Percentiles rank a stretch among this genome's conserved stretches.
phyloP scores from a whole-genome alignment of 2,113 vertebrate species.

The Piprites chloris region DNA sequence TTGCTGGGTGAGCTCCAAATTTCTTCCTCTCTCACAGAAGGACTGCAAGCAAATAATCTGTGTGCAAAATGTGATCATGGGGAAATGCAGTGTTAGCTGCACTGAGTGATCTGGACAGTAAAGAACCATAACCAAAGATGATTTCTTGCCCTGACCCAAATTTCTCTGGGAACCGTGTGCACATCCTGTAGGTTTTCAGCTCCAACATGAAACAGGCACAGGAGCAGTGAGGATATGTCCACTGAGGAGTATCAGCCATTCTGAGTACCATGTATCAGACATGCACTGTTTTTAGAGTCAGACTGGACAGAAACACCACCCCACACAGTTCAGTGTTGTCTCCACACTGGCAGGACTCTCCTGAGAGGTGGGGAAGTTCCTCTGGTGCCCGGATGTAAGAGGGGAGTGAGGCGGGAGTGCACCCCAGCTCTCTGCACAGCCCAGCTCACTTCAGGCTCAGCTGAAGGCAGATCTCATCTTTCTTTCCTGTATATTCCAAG shows the following conservation, averaged over 20 bases:
- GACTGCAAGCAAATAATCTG: background rate
- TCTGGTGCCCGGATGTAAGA: fast-evolving
- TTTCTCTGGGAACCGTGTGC: background rate
- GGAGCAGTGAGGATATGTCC: background rate
- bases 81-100: background rate
- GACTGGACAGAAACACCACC: background rate
- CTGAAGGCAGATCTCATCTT: background rate
- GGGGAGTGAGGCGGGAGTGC: fast-evolving
- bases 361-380: background rate
- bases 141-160: conserved; percentile 35
- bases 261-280: fast-evolving
- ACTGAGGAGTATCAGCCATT: background rate
- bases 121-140: conserved; percentile 25
- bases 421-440: background rate
- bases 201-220: background rate
- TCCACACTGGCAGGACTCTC: fast-evolving
- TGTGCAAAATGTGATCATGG: conserved; percentile 10
- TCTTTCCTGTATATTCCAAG: background rate
- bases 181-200: background rate
- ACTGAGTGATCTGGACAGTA: background rate
- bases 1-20: background rate
- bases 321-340: background rate
- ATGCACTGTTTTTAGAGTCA: background rate
- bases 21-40: background rate
- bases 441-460: background rate